These are phyloP conservation scores for Drosophila trichaetosa DNA, from an alignment of 2,888 invertebrate genomes.

Conservation along the genomic window DNA sequence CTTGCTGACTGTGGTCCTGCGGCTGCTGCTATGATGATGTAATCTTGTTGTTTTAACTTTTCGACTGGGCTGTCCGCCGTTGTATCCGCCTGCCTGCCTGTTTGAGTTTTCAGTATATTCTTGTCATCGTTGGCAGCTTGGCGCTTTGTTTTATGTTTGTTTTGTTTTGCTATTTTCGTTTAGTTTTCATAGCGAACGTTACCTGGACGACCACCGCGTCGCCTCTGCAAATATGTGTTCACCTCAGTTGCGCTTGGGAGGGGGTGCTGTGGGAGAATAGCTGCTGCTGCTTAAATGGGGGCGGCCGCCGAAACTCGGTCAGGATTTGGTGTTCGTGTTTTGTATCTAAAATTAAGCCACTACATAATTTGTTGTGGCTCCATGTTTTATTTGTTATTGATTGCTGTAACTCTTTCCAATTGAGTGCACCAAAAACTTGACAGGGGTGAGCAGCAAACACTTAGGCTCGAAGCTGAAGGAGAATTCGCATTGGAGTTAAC, in stretches of 20 bases:
- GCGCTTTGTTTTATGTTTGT: constrained; percentile 53
- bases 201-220: constrained; percentile 66
- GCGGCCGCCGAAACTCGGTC: constrained; percentile 68
- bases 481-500: constrained; percentile 9
- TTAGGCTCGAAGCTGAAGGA: not conserved
- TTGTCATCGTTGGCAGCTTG: constrained; percentile 59
- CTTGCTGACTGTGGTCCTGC: constrained; percentile 13
- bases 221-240: constrained; percentile 53
- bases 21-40: constrained; percentile 31
- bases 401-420: constrained; percentile 55
- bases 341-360: constrained; percentile 70
- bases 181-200: constrained; percentile 80
- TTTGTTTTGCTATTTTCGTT: constrained; percentile 70
- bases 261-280: constrained; percentile 6
- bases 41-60: constrained; percentile 58
- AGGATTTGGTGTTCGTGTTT: constrained; percentile 59
- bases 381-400: constrained; percentile 67
- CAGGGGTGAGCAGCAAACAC: not conserved
- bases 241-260: constrained; percentile 36
- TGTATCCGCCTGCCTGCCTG: constrained; percentile 49
- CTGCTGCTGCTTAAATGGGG: constrained; percentile 7
- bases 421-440: constrained; percentile 34
- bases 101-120: constrained; percentile 61
- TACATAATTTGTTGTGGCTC: constrained; percentile 60
- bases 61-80: constrained; percentile 52